Conservation (phyloP, 1,140 invertebrate genomes). For the Drosophila nigrodunni region DNA sequence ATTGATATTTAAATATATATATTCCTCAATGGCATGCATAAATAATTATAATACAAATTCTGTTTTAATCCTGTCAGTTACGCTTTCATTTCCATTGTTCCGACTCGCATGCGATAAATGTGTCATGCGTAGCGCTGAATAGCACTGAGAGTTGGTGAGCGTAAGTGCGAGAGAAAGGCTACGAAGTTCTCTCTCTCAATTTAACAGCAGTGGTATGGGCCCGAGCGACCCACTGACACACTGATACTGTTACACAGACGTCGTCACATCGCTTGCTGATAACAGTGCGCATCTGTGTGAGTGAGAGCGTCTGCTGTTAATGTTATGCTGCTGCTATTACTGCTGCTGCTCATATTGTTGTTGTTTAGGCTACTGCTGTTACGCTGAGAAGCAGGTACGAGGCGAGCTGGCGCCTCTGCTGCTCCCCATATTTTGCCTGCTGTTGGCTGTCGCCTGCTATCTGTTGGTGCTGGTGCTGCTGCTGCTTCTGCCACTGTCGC, state of each 20-base stretch:
- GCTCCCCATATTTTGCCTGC: slow-evolving; percentile 43
- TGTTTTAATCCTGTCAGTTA: background rate
- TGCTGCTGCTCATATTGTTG: slow-evolving; percentile 11
- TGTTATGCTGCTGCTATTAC: background rate
- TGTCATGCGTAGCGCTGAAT: slow-evolving; percentile 38
- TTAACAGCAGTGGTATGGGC: slow-evolving; percentile 35
- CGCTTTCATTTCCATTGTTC: background rate
- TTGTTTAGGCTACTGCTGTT: slow-evolving; percentile 46
- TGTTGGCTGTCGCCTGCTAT: slow-evolving; percentile 50
- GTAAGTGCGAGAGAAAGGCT: background rate
- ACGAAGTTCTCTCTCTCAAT: slow-evolving; percentile 32
- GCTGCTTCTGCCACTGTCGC: slow-evolving; percentile 22
- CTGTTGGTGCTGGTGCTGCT: slow-evolving; percentile 15
- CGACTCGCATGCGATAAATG: slow-evolving; percentile 45
- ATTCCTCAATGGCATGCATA: too few relatives aligned
- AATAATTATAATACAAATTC: too few relatives aligned
- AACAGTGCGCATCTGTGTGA: slow-evolving; percentile 60
- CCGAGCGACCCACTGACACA: slow-evolving; percentile 76
- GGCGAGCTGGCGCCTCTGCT: slow-evolving; percentile 51
- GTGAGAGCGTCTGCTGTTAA: slow-evolving; percentile 52
- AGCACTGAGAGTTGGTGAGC: slow-evolving; percentile 12
- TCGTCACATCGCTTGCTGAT: slow-evolving; percentile 52
- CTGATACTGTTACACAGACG: slow-evolving; percentile 57
- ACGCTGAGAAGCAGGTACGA: slow-evolving; percentile 58
- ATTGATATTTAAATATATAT: too few relatives aligned